Evolutionary conservation across 2,797 vertebrate species (phyloP).

Genomic region (Sebastes steindachneri): DNA sequence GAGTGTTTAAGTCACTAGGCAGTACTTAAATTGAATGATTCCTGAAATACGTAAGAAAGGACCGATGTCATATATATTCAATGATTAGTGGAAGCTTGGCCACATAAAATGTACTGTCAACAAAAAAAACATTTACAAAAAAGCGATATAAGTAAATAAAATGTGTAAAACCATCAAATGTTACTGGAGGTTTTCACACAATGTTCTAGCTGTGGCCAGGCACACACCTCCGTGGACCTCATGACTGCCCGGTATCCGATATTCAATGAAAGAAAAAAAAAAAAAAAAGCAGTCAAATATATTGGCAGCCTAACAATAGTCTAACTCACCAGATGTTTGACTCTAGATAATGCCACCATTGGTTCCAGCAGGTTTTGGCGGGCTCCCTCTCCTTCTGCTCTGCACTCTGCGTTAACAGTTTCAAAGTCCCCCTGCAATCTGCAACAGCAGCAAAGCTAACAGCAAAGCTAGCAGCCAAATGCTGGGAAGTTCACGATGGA

Average conservation of each 20-base stretch:
- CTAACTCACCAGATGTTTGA: constrained; percentile 41
- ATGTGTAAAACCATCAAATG: background rate
- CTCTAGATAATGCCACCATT: constrained; percentile 25
- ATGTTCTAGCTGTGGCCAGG: background rate
- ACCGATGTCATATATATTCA: background rate
- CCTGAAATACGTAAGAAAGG: background rate
- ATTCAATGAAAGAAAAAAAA: background rate
- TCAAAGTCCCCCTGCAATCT: background rate
- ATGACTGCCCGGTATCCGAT: background rate
- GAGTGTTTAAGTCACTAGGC: background rate
- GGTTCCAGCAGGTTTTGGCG: constrained; percentile 30
- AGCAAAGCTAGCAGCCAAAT: background rate
- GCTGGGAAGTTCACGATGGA: background rate
- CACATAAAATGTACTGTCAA: background rate
- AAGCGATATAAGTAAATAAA: background rate
- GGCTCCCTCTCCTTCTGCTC: constrained; percentile 7
- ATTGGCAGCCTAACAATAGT: constrained; percentile 13
- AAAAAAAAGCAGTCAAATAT: constrained; percentile 5
- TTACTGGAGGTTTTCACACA: background rate
- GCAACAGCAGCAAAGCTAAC: constrained; percentile 1
- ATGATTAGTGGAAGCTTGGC: background rate
- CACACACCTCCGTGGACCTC: background rate
- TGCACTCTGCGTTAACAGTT: background rate
- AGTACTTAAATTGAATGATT: background rate
- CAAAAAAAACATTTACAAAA: background rate